Base-by-base conservation (phyloP, 1,140 invertebrate species). In the Linepithema humile region DNA sequence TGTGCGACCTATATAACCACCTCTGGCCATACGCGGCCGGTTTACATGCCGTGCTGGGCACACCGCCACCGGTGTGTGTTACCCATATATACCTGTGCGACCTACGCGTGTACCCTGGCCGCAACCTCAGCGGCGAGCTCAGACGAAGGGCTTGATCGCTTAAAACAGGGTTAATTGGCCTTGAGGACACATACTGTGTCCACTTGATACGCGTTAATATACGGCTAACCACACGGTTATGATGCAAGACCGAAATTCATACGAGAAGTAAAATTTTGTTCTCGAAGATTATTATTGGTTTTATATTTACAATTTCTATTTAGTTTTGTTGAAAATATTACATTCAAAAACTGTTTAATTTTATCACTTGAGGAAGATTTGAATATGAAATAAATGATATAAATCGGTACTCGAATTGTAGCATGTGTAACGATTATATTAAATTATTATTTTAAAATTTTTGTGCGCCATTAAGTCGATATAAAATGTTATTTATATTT, bases 1-100 rank as follows among this genome's bases (percentile, higher is more conserved):
- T 82, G 62, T 50, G 74, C 62, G 50, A 74, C 85, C 87, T 75
- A 84, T 69, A 88, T 82, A 84, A 59, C 87, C 82, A 60, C 53
- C 82, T 80, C 17, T 26, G 74, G 67, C 43, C 82, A 62, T 87
- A 88, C 57, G 50, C 60, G 48, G 26, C 43, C 60, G 29, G 17
- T 73, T 43, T 60, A 80, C 53, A 80, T 83, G 57, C 83, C 74
- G 72, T 43, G 26, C 26, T 43, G 48, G 40, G 40, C 43, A n/a
- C 75, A 48, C 78, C 84, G 23, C 55, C n/a, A n/a, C 40, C 10
- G 48, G 35, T 1, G 15, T 55, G 48, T 45, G 64, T 75, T 48
- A 74, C 53, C 38, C 75, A 77, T 85, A 86, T 43, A 43, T 48
- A 59, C 32, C 43, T 59, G 78, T 2, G 40, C 40, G 55, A 74